Base-by-base conservation (phyloP, 2,113 vertebrate species). In the Casuarius casuarius region DNA sequence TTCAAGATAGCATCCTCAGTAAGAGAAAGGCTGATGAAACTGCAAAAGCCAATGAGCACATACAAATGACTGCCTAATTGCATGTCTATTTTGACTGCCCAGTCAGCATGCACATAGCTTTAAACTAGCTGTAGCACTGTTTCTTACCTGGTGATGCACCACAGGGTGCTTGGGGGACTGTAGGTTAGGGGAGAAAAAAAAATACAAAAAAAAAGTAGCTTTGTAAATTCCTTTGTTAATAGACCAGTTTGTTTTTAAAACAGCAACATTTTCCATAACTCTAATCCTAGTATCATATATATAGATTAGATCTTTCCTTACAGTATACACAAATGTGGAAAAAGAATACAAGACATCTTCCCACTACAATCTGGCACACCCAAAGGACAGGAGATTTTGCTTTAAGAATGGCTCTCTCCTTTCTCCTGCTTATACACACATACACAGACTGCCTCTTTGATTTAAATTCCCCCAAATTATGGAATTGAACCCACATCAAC, bases 181-280 rank as follows among this genome's bases (percentile, higher is more conserved):
- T 21, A 66, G 13, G 14, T 11, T 52, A 74, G 14, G 10, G 19
- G 48, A 54, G 15, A 15, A 46, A 42, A 61, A 62, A 51, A 31
- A 23, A 23, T 9, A 5, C 4, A 16, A 5, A 62, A 17, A 62
- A 17, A 51, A 66, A 2, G 2, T 23, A 5, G 4, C 0, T 2
- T 19, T 38, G 14, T 49, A 49, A 26, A 5, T 68, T 68, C 20
- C 22, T 11, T 28, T 72, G 26, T 38, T 63, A 63, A 33, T 35
- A 26, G n/a, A 46, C 5, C 22, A 20, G 16, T 44, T 44, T 33
- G 4, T 22, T 12, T 70, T 49, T 33, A 62, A 71, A 90, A 6
- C 2, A 67, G 13, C 2, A 59, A 31, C 0, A 29, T 38, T 86
- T 91, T 46, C 16, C 15, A 2, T 35, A 78, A 52, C 4, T 35